Evolutionary conservation across 2,113 vertebrate species (phyloP).

Genomic region (Romanogobio albipinnatus): DNA sequence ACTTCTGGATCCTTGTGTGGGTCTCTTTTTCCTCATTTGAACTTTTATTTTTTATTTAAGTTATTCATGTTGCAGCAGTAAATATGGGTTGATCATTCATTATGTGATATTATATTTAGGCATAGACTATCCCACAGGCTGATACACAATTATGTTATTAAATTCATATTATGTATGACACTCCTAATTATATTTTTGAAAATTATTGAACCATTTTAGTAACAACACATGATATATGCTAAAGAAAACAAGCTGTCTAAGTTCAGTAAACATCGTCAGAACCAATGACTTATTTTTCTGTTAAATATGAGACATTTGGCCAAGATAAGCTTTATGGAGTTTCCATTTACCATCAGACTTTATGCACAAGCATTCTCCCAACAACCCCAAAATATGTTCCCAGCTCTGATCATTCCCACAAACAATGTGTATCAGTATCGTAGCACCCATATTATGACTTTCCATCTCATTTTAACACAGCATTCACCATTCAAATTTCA

Average conservation of each 20-base stretch:
- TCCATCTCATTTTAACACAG: conserved; percentile 26
- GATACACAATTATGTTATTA: no score
- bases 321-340: conserved; percentile 26
- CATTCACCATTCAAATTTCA: conserved; percentile 30
- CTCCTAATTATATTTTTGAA: background rate
- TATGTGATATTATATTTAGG: background rate
- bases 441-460: background rate
- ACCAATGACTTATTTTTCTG: conserved; percentile 17
- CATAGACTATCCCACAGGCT: background rate
- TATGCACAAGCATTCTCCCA: conserved; percentile 12
- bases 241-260: background rate
- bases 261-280: background rate
- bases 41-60: background rate
- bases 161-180: background rate
- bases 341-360: conserved; percentile 32
- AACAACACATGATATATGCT: background rate
- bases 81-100: no score
- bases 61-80: background rate
- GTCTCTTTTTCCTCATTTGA: conserved; percentile 21
- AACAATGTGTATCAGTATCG: conserved; percentile 6
- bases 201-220: background rate
- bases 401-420: conserved; percentile 25
- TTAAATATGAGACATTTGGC: conserved; percentile 24
- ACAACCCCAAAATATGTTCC: conserved; percentile 37
- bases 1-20: background rate